Conservation (phyloP, 2,113 vertebrate species). For the Pan paniscus region DNA sequence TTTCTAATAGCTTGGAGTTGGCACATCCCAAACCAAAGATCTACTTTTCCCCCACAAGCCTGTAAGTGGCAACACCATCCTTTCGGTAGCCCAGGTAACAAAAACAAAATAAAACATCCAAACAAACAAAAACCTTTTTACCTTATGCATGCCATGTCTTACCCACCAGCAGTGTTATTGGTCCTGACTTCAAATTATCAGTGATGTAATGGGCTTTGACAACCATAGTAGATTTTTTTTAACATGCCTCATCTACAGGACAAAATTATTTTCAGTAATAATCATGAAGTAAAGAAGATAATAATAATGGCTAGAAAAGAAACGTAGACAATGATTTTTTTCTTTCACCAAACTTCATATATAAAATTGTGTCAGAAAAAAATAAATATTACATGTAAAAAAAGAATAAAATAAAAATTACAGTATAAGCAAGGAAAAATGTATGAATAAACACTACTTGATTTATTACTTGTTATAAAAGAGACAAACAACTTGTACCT, state of each 20-base stretch:
- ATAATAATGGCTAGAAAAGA: background rate
- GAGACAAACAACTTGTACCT: background rate
- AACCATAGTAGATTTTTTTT: background rate
- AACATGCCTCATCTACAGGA: background rate
- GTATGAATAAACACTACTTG: background rate
- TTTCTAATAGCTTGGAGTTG: background rate
- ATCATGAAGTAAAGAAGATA: background rate
- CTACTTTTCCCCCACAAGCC: background rate
- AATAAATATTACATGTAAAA: background rate
- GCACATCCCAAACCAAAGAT: background rate
- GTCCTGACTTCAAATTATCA: background rate
- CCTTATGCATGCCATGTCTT: background rate
- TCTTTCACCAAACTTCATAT: background rate
- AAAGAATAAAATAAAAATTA: background rate
- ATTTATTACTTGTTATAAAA: background rate
- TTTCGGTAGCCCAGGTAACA: background rate
- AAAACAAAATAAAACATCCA: background rate
- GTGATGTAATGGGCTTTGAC: background rate
- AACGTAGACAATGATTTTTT: background rate
- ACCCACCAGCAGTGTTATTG: background rate
- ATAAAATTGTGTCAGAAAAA: slow-evolving; percentile 13
- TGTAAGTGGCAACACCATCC: background rate
- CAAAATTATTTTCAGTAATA: background rate
- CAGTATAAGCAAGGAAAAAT: background rate
- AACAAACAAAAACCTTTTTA: background rate